Conservation (phyloP, 2,888 invertebrate genomes). For the Cephus spinipes region DNA sequence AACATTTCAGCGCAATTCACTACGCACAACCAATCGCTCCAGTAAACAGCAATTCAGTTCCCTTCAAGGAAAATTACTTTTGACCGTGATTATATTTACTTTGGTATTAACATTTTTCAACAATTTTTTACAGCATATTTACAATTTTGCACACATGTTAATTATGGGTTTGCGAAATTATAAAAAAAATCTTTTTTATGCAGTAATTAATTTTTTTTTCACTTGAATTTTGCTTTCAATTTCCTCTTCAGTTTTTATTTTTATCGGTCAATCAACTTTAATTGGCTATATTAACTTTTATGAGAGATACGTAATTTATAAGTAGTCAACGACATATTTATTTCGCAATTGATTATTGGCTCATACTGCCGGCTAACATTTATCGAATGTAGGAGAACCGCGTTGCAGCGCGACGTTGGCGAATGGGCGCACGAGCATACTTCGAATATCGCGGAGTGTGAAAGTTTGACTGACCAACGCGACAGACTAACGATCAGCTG, state of each 20-base stretch:
- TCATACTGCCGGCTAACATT: background rate
- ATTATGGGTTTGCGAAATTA: too few species aligned
- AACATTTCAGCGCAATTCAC: constrained; percentile 24
- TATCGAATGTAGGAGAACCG: background rate
- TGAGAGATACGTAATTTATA: background rate
- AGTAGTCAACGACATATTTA: background rate
- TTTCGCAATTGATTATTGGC: background rate
- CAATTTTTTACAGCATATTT: background rate
- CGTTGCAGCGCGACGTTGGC: background rate
- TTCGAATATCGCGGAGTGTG: constrained; percentile 58
- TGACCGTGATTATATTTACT: background rate
- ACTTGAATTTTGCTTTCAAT: too few species aligned
- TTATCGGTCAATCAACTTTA: background rate
- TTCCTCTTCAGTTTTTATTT: background rate
- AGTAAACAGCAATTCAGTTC: background rate
- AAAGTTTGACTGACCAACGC: constrained; percentile 62
- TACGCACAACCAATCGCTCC: constrained; percentile 32
- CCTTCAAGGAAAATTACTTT: background rate
- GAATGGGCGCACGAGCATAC: constrained; percentile 6
- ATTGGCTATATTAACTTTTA: background rate
- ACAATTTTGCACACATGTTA: background rate
- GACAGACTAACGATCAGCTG: constrained; percentile 57
- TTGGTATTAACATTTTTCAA: background rate
- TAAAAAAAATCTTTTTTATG: too few species aligned
- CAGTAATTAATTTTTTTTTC: too few species aligned